Conservation (phyloP, 2,797 vertebrate species). For the Crenuchus spilurus region DNA sequence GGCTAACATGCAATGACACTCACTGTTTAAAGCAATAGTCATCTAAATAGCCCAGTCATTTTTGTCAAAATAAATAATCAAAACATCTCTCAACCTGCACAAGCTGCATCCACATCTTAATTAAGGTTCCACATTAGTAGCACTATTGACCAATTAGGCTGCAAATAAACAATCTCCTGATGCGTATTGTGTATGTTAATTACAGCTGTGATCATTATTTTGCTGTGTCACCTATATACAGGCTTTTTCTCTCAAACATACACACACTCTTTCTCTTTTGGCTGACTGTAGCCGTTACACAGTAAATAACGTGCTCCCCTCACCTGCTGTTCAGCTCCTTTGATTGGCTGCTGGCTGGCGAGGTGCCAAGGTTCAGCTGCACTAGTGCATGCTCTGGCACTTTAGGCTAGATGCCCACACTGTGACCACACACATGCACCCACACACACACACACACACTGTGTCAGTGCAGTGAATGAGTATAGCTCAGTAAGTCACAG, state of each 20-base stretch:
- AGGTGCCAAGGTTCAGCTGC: slow-evolving; percentile 16
- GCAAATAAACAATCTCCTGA: too few species aligned
- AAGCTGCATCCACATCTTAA: too few species aligned
- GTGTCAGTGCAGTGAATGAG: slow-evolving; percentile 41
- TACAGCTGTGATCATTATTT: too few species aligned
- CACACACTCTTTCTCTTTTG: neutral
- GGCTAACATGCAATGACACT: too few species aligned
- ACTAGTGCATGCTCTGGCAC: slow-evolving; percentile 45
- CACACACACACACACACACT: neutral
- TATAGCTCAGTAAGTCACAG: slow-evolving; percentile 59
- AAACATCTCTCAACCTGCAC: too few species aligned
- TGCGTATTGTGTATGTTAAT: too few species aligned
- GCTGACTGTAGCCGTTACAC: neutral
- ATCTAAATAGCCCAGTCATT: too few species aligned
- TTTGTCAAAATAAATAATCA: too few species aligned
- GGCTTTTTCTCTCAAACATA: neutral
- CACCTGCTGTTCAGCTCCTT: slow-evolving; percentile 10
- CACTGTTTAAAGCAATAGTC: too few species aligned
- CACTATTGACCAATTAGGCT: too few species aligned
- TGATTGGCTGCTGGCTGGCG: neutral
- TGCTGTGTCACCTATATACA: too few species aligned
- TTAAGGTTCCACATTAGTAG: too few species aligned
- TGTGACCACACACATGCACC: neutral
- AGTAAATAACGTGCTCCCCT: neutral
- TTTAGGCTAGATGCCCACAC: slow-evolving; percentile 48